Conservation (phyloP, 2,888 invertebrate genomes). For the Drosophila recens region DNA sequence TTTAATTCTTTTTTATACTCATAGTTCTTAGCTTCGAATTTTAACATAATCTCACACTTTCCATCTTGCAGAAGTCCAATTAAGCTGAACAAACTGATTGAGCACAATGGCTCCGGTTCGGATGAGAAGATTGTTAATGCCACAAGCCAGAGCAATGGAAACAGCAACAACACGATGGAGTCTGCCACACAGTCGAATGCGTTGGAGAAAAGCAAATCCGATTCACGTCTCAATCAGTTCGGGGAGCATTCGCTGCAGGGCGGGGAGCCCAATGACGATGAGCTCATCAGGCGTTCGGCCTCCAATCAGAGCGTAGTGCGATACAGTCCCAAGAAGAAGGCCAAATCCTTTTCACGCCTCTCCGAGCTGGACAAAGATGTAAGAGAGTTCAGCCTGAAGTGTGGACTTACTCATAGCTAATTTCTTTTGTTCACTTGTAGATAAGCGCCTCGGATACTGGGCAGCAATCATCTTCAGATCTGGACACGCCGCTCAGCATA, state of each 20-base stretch:
- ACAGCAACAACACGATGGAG: conserved; percentile 33
- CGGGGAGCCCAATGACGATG: conserved; percentile 81
- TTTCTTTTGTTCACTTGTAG: conserved; percentile 45
- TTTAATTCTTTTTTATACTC: not conserved
- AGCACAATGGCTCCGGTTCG: conserved; percentile 45
- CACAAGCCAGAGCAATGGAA: conserved; percentile 24
- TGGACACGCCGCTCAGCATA: conserved; percentile 84
- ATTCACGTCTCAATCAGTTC: conserved; percentile 87
- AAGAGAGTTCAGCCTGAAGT: conserved; percentile 28
- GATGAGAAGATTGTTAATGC: conserved; percentile 50
- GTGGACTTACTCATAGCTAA: not conserved
- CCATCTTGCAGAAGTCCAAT: conserved; percentile 81
- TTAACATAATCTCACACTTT: not conserved
- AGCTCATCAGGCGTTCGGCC: conserved; percentile 86
- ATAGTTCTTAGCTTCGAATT: not conserved
- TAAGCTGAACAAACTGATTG: conserved; percentile 73
- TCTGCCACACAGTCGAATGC: conserved; percentile 63
- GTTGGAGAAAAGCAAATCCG: conserved; percentile 89
- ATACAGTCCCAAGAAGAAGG: conserved; percentile 86
- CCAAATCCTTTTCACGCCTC: conserved; percentile 87
- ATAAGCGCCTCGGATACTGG: conserved; percentile 84
- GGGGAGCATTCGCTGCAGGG: conserved; percentile 66
- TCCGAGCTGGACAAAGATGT: conserved; percentile 87
- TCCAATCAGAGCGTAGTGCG: conserved; percentile 87
- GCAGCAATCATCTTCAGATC: conserved; percentile 83